phyloP scores from a whole-genome alignment of 2,797 vertebrate genomes.

The Megalops cyprinoides region DNA sequence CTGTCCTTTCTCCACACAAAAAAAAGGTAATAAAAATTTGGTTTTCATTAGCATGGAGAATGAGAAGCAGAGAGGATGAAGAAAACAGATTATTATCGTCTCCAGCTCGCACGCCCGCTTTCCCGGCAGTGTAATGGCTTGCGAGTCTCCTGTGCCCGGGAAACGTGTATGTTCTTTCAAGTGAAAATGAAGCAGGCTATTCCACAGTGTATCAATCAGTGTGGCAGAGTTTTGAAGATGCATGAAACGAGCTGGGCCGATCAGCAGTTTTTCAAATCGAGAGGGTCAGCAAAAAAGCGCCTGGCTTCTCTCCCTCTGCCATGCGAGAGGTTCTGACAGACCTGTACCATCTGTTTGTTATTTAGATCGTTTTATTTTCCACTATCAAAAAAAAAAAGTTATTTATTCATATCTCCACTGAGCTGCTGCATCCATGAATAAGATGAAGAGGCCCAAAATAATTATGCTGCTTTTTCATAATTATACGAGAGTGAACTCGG shows the following conservation, averaged over 20 bases:
- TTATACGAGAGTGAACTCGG: slow-evolving; percentile 46
- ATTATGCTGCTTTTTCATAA: slow-evolving; percentile 59
- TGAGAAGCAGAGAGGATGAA: slow-evolving; percentile 28
- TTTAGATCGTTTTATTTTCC: slow-evolving; percentile 59
- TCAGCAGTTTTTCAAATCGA: slow-evolving; percentile 60
- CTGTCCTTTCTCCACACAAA: slow-evolving; percentile 8
- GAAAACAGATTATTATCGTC: slow-evolving; percentile 56
- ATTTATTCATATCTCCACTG: slow-evolving; percentile 52
- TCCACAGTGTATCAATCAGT: slow-evolving; percentile 74
- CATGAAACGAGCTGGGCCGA: slow-evolving; percentile 62
- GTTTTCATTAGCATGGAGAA: slow-evolving; percentile 54
- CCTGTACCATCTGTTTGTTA: slow-evolving; percentile 70
- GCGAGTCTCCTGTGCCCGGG: slow-evolving; percentile 46
- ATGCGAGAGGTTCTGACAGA: slow-evolving; percentile 63
- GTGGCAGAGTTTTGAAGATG: slow-evolving; percentile 70
- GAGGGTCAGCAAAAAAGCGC: slow-evolving; percentile 69
- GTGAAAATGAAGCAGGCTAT: slow-evolving; percentile 66
- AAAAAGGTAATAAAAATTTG: slow-evolving; percentile 43
- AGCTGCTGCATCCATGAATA: slow-evolving; percentile 63
- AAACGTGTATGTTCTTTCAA: slow-evolving; percentile 54
- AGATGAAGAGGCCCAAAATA: slow-evolving; percentile 51
- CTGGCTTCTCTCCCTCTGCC: slow-evolving; percentile 50
- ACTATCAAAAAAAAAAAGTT: slow-evolving; percentile 46
- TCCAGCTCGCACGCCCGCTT: slow-evolving; percentile 42
- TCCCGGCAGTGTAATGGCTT: slow-evolving; percentile 46